Evolutionary conservation across 2,113 vertebrate genomes (phyloP).

Genomic region (Leptobrachium ailaonicum): DNA sequence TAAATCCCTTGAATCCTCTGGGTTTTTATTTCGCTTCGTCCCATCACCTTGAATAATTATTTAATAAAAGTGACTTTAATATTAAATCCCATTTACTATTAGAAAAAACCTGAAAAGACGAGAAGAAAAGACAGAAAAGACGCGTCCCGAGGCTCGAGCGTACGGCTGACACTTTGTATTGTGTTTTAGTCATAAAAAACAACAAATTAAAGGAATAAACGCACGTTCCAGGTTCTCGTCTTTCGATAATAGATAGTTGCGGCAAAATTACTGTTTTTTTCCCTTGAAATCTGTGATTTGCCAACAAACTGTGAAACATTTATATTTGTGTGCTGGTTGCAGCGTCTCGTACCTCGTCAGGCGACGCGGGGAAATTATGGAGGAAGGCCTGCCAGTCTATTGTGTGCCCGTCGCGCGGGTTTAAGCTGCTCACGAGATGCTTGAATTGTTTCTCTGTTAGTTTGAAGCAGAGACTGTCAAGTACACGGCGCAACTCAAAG

Average conservation of each 20-base stretch:
- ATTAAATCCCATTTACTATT: too few species aligned
- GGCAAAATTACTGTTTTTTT: slow-evolving; percentile 35
- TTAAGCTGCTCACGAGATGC: slow-evolving; percentile 64
- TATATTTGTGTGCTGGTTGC: not conserved
- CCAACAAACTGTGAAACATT: not conserved
- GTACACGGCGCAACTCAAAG: slow-evolving; percentile 64
- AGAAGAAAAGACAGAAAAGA: too few species aligned
- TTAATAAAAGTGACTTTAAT: too few species aligned
- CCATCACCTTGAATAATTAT: too few species aligned
- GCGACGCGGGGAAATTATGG: slow-evolving; percentile 55
- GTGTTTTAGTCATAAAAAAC: too few species aligned
- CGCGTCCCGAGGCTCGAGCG: too few species aligned
- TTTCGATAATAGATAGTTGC: slow-evolving; percentile 3
- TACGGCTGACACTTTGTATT: too few species aligned
- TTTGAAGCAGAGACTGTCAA: slow-evolving; percentile 68
- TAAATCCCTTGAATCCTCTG: too few species aligned
- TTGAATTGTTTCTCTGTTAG: slow-evolving; percentile 65
- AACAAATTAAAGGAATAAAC: too few species aligned
- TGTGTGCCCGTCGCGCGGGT: slow-evolving; percentile 53
- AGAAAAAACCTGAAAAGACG: too few species aligned
- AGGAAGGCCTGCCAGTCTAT: slow-evolving; percentile 70
- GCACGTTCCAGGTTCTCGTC: not conserved
- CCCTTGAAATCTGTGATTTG: slow-evolving; percentile 8
- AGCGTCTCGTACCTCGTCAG: slow-evolving; percentile 57
- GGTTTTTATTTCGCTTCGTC: too few species aligned